phyloP scores from a whole-genome alignment of 2,888 invertebrate genomes.

The Rhagophthalmus giganteus region DNA sequence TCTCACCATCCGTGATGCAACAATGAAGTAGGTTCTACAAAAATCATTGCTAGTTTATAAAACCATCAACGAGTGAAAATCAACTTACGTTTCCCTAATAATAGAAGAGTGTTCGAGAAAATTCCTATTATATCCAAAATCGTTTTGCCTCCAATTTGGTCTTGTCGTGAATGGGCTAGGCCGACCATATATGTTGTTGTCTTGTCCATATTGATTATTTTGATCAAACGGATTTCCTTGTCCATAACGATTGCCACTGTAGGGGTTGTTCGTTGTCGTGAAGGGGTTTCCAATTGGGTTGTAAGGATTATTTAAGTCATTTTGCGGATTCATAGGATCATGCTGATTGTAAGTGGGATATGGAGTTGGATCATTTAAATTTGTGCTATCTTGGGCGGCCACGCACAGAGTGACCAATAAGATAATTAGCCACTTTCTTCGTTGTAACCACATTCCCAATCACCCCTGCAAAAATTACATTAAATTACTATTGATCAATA shows the following conservation, averaged over 20 bases:
- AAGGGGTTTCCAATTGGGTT: conserved; percentile 7
- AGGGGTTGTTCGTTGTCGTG: conserved; percentile 2
- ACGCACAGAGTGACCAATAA: conserved; percentile 37
- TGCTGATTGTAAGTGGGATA: conserved; percentile 32
- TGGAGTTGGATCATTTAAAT: conserved; percentile 30
- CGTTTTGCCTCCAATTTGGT: conserved; percentile 15
- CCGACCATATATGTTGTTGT: conserved; percentile 12
- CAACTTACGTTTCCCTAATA: conserved; percentile 49
- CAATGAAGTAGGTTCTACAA: conserved; percentile 86
- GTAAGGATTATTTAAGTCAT: conserved; percentile 14
- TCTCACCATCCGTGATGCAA: conserved; percentile 87
- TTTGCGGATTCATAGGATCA: conserved; percentile 34
- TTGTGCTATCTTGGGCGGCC: conserved; percentile 39
- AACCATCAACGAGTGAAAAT: not conserved
- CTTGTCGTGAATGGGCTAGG: conserved; percentile 17
- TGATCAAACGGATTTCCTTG: conserved; percentile 8
- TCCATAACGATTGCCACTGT: not conserved
- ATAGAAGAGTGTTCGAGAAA: conserved; percentile 38
- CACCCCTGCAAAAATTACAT: conserved; percentile 14
- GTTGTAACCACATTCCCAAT: conserved; percentile 38
- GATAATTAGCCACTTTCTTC: conserved; percentile 33
- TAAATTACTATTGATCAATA: not conserved
- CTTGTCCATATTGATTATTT: conserved; percentile 9
- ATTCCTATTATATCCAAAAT: conserved; percentile 25
- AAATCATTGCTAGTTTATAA: not conserved